A percentile compares a stretch with the other conserved stretches of the same genome.
phyloP scores from a whole-genome alignment of 2,888 invertebrate genomes.

The Eupelmus urozonus region DNA sequence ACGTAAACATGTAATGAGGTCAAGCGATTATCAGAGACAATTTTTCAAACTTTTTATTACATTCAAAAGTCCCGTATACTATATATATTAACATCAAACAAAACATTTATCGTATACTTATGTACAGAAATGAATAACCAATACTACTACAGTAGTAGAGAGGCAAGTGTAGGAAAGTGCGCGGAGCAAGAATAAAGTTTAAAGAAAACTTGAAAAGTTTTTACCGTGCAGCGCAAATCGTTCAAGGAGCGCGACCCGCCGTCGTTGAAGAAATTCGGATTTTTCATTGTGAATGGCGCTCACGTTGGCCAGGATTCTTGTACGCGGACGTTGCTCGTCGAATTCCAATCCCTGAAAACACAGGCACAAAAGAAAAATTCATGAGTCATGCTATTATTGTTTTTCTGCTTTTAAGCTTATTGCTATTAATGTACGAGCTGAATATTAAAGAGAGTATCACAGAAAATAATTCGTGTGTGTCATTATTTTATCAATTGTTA shows the following conservation, averaged over 20 bases:
- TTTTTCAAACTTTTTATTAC: too few relatives aligned
- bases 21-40: too few relatives aligned
- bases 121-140: too few relatives aligned
- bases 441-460: too few relatives aligned
- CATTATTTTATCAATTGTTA: too few relatives aligned
- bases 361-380: slow-evolving; percentile 11
- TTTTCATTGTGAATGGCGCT: slow-evolving; percentile 72
- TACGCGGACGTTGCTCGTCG: slow-evolving; percentile 76
- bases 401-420: slow-evolving; percentile 36
- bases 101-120: too few relatives aligned
- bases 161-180: too few relatives aligned
- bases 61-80: too few relatives aligned
- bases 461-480: too few relatives aligned
- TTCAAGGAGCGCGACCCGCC: slow-evolving; percentile 73
- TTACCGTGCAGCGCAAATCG: slow-evolving; percentile 74
- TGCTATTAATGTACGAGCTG: slow-evolving; percentile 9
- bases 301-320: slow-evolving; percentile 77
- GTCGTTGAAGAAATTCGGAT: slow-evolving; percentile 72
- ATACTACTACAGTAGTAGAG: too few relatives aligned
- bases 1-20: too few relatives aligned
- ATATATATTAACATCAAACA: too few relatives aligned
- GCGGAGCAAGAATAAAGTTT: neutral
- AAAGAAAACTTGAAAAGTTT: slow-evolving; percentile 45
- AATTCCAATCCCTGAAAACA: slow-evolving; percentile 76
- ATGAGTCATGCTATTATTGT: slow-evolving; percentile 25